Base-by-base conservation (phyloP, 2,113 vertebrate species). In the Bufo gargarizans region DNA sequence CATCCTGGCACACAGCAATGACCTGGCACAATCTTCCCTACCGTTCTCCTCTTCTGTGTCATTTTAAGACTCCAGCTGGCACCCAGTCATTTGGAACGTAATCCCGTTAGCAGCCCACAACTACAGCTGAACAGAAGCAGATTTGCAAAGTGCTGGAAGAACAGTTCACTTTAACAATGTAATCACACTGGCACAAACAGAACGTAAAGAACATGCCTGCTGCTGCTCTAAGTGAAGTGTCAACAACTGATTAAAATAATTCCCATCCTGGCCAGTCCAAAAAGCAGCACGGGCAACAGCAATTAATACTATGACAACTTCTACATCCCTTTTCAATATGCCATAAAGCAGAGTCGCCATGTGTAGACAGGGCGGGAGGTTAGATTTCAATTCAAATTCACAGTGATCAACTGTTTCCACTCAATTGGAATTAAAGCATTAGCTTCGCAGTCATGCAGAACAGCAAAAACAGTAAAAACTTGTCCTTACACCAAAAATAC, bases 11-110 rank as follows among this genome's bases (percentile, higher is more conserved):
- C 87, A 88, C 87, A 77, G 81, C 80, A 58, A 65, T 65, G 45
- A 61, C 69, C 80, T 88, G 87, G 87, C 87, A 65, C 47, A 65
- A 49, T 43, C 71, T 55, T 77, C 58, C 55, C 47, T 65, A 65
- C 45, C n/a, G 20, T 77, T 86, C 33, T 45, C 77, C 53, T 88
- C 14, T 88, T 82, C 55, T 79, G 59, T 83, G 80, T 77, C 87
- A 77, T 71, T 88, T 88, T 83, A 82, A 88, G 63, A 88, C 63
- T 78, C 86, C 86, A 88, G 78, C 78, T 88, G 86, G 86, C 86
- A 72, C 7, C 53, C 79, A 72, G 8, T 88, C 55, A 88, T 49
- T 82, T 88, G 86, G 82, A 83, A 84, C 78, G 3, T 55, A 80
- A 79, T 80, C 84, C 88, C 19, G 71, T 89, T 80, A 86, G 65